These are phyloP conservation scores for Proterorhinus semilunaris DNA, from an alignment of 2,113 vertebrate genomes.

Conservation along the genomic window DNA sequence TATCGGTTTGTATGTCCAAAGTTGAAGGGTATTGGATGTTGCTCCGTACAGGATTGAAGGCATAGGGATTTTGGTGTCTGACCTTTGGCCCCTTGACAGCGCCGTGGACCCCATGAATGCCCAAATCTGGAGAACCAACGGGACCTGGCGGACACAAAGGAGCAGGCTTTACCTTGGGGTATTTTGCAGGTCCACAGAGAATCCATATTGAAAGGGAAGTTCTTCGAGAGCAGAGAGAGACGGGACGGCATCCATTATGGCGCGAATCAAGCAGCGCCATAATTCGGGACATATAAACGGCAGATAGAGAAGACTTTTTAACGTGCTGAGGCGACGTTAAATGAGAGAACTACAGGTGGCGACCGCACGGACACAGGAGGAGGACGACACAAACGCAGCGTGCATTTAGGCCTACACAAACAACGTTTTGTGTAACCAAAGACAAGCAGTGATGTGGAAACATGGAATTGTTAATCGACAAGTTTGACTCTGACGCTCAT, in stretches of 20 bases:
- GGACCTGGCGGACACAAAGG: constrained; percentile 66
- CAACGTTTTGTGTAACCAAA: neutral
- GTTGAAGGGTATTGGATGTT: neutral
- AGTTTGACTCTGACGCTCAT: neutral
- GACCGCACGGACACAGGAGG: constrained; percentile 14
- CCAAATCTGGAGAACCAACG: constrained; percentile 53
- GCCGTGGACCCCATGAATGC: constrained; percentile 40
- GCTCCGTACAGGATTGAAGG: constrained; percentile 8
- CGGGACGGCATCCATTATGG: constrained; percentile 21
- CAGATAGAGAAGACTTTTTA: constrained; percentile 5
- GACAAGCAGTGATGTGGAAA: no score
- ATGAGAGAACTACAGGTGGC: constrained; percentile 10
- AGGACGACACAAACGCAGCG: constrained; percentile 12
- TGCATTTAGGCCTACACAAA: constrained; percentile 6
- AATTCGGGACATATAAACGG: constrained; percentile 11
- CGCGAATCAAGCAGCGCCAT: constrained; percentile 19
- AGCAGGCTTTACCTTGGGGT: constrained; percentile 34
- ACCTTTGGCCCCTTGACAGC: constrained; percentile 35
- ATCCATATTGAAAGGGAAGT: constrained; percentile 5
- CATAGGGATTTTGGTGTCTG: constrained; percentile 22
- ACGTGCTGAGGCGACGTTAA: constrained; percentile 22
- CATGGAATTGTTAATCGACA: no score
- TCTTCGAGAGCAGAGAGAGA: constrained; percentile 18
- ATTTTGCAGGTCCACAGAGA: constrained; percentile 13
- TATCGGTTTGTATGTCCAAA: constrained; percentile 25